These are phyloP conservation scores for Stegastes partitus DNA, from an alignment of 2,113 vertebrate species.

Conservation along the genomic window DNA sequence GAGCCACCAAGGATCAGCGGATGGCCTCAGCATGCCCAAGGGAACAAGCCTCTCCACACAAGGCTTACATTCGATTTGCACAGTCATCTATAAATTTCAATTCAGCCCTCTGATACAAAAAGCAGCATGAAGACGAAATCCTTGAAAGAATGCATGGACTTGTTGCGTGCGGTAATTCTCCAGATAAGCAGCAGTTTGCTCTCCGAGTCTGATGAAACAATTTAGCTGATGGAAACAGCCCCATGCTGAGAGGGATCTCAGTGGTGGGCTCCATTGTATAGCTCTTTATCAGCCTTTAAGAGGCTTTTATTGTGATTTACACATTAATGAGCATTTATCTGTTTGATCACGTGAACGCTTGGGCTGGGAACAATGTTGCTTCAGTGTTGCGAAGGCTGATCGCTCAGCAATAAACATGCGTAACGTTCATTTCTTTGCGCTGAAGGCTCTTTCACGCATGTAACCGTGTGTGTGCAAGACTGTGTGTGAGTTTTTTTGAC, in stretches of 20 bases:
- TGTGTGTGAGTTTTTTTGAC: neutral
- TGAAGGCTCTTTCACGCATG: slow-evolving; percentile 25
- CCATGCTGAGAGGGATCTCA: slow-evolving; percentile 72
- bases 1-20: slow-evolving; percentile 23
- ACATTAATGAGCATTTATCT: slow-evolving; percentile 80
- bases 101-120: slow-evolving; percentile 3
- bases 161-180: slow-evolving; percentile 63
- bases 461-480: slow-evolving; percentile 20
- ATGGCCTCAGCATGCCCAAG: slow-evolving; percentile 46
- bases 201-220: slow-evolving; percentile 71
- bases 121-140: slow-evolving; percentile 20
- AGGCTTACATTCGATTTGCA: slow-evolving; percentile 22
- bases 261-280: slow-evolving; percentile 66
- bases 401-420: slow-evolving; percentile 33
- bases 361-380: slow-evolving; percentile 54
- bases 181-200: slow-evolving; percentile 68
- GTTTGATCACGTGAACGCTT: slow-evolving; percentile 74
- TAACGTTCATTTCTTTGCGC: slow-evolving; percentile 24
- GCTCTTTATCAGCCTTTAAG: slow-evolving; percentile 79
- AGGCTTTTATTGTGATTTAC: slow-evolving; percentile 82
- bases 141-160: slow-evolving; percentile 44
- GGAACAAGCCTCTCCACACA: slow-evolving; percentile 9
- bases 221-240: slow-evolving; percentile 75
- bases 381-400: slow-evolving; percentile 37
- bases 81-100: slow-evolving; percentile 30